Evolutionary conservation across 2,888 invertebrate species (phyloP).

Genomic region (Notodonta ziczac): DNA sequence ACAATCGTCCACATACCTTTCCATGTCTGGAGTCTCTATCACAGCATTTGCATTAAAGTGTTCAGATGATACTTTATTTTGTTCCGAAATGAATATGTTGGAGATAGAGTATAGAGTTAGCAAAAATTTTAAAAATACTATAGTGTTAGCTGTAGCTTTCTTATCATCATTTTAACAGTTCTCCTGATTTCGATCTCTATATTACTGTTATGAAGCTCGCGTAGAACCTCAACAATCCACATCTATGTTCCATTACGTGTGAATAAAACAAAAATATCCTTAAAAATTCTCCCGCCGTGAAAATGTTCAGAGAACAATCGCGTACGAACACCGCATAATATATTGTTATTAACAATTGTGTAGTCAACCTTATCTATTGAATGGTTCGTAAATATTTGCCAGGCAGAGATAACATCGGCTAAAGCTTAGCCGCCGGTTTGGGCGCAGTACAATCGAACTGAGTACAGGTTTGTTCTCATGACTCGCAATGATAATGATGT

Average conservation of each 20-base stretch:
- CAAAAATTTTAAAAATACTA: too few relatives aligned
- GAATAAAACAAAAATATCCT: not conserved
- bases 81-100: too few relatives aligned
- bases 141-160: not conserved
- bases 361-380: conserved; percentile 19
- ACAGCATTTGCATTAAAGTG: too few relatives aligned
- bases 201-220: not conserved
- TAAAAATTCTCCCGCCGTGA: not conserved
- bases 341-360: conserved; percentile 36
- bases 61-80: too few relatives aligned
- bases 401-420: conserved; percentile 25
- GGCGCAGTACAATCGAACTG: conserved; percentile 14
- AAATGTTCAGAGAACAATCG: not conserved
- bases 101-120: too few relatives aligned
- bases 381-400: conserved; percentile 38
- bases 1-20: too few relatives aligned
- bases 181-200: not conserved
- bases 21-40: too few relatives aligned
- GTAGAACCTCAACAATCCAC: not conserved
- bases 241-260: not conserved
- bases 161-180: not conserved
- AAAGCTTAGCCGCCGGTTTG: conserved; percentile 10
- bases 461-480: conserved; percentile 25
- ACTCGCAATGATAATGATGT: conserved; percentile 38
- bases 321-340: not conserved